Conservation (phyloP, 2,797 vertebrate genomes). For the Pteropus rufus region DNA sequence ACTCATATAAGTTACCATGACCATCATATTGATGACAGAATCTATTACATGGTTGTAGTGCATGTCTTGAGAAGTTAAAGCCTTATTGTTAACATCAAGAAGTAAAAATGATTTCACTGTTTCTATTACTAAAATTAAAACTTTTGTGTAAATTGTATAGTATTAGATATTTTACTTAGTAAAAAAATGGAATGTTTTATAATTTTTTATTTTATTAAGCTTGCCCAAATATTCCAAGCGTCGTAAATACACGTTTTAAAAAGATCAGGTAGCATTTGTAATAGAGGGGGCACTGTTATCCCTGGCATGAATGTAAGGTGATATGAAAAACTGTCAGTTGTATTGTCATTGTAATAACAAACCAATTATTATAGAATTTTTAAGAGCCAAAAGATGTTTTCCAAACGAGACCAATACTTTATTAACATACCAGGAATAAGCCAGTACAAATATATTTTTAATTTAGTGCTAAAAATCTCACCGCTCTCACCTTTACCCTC, state of each 20-base stretch:
- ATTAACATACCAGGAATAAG: not conserved
- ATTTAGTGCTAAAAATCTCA: not conserved
- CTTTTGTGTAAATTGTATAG: conserved; percentile 33
- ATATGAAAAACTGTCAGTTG: conserved; percentile 24
- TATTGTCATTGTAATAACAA: conserved; percentile 44
- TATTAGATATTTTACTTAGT: not conserved
- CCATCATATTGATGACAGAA: not conserved
- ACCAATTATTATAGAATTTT: not conserved
- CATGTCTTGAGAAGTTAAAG: conserved; percentile 10
- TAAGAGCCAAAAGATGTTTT: not conserved
- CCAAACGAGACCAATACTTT: not conserved
- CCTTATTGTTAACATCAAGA: conserved; percentile 37
- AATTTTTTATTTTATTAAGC: conserved; percentile 22
- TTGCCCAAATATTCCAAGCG: conserved; percentile 20
- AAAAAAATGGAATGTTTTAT: not conserved
- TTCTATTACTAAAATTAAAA: conserved; percentile 46
- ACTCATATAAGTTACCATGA: not conserved
- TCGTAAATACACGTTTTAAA: conserved; percentile 13
- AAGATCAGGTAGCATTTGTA: conserved; percentile 31
- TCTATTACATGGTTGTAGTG: not conserved
- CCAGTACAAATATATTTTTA: not conserved
- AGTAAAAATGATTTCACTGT: conserved; percentile 27
- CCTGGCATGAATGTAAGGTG: not conserved
- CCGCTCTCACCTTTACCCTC: not conserved
- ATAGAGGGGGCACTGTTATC: not conserved